Percentiles rank a stretch among this genome's conserved stretches.
phyloP scores from a whole-genome alignment of 2,113 vertebrate genomes.

The Petrocephalus zakoni region DNA sequence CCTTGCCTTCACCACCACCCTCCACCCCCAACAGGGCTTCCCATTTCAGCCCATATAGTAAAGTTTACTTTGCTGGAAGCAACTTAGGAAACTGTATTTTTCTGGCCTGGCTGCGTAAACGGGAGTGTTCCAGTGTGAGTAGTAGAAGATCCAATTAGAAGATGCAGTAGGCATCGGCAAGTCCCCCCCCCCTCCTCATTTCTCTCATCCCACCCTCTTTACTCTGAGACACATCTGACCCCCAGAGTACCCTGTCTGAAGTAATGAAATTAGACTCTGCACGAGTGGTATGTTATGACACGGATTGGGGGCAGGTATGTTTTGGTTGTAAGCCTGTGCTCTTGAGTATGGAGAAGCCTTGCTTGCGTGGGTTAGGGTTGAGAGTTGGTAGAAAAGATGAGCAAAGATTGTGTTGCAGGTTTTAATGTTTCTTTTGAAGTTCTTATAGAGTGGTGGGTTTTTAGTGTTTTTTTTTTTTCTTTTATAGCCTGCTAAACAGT shows the following conservation, averaged over 20 bases:
- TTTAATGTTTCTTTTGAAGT: slow-evolving; percentile 34
- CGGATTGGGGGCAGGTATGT: background rate
- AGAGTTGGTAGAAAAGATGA: background rate
- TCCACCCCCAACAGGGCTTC: background rate
- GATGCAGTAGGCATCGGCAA: slow-evolving; percentile 7
- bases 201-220: background rate
- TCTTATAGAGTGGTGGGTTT: slow-evolving; percentile 32
- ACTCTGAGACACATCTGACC: slow-evolving; percentile 5
- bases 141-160: background rate
- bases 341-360: background rate
- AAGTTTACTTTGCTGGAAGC: slow-evolving; percentile 2
- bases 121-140: background rate
- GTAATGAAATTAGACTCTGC: background rate
- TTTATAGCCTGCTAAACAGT: slow-evolving; percentile 62
- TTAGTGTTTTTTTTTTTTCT: slow-evolving; percentile 38
- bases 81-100: background rate
- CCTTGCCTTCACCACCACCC: background rate
- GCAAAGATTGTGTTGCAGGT: slow-evolving; percentile 36
- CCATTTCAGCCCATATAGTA: slow-evolving; percentile 15
- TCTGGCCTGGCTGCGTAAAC: slow-evolving; percentile 4
- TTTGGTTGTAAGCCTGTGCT: background rate
- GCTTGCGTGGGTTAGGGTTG: slow-evolving; percentile 21
- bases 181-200: background rate
- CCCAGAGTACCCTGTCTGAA: background rate
- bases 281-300: background rate